A percentile compares a stretch with the other conserved stretches of the same genome.
Evolutionary conservation across 1,140 invertebrate species (phyloP).

Genomic region (Zaprionus africanus): DNA sequence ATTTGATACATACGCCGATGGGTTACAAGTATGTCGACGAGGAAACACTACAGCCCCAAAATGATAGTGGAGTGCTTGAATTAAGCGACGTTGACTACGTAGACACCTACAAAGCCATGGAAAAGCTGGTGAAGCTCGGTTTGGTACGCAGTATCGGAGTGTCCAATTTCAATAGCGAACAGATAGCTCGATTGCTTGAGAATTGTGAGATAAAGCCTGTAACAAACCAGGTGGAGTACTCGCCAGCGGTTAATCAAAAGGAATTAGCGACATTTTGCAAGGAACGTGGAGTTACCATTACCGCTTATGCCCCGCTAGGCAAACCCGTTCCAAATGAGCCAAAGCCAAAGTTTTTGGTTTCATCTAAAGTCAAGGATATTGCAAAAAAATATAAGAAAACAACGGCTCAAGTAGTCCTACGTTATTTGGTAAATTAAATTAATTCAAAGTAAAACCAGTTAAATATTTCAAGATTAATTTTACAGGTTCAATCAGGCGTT

Average conservation of each 20-base stretch:
- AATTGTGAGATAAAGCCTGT: constrained; percentile 86
- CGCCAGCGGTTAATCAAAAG: constrained; percentile 92
- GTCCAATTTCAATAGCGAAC: constrained; percentile 92
- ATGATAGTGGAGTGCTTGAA: constrained; percentile 79
- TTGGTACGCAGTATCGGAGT: constrained; percentile 88
- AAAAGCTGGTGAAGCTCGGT: constrained; percentile 86
- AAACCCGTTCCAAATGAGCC: constrained; percentile 85
- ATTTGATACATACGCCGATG: constrained; percentile 89
- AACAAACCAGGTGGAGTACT: constrained; percentile 90
- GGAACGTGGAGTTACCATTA: constrained; percentile 88
- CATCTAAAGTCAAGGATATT: constrained; percentile 87
- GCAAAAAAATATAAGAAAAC: constrained; percentile 89
- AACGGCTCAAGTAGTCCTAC: constrained; percentile 89
- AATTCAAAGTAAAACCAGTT: background rate
- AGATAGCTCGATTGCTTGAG: constrained; percentile 88
- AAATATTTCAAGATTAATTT: background rate
- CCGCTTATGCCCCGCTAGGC: constrained; percentile 92
- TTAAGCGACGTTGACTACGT: constrained; percentile 84
- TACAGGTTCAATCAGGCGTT: constrained; percentile 76
- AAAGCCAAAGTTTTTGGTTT: constrained; percentile 84
- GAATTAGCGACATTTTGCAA: constrained; percentile 90
- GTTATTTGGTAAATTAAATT: constrained; percentile 85
- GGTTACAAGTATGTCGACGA: constrained; percentile 84
- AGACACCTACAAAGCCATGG: constrained; percentile 86
- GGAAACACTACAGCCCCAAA: constrained; percentile 72